Percentiles rank a stretch among this genome's conserved stretches.
Conservation (phyloP, 2,797 vertebrate species). For the Takifugu ocellatus region DNA sequence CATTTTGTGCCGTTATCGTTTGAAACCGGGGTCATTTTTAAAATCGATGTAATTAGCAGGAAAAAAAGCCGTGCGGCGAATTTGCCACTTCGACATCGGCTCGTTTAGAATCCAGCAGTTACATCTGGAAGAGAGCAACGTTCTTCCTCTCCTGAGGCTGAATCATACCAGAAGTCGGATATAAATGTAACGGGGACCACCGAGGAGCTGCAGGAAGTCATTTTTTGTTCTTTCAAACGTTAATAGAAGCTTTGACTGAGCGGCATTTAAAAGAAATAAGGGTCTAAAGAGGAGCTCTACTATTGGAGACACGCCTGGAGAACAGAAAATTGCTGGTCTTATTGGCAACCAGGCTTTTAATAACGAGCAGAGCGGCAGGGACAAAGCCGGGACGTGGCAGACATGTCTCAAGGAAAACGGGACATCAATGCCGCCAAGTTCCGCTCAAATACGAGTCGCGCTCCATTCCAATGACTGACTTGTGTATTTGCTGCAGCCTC, state of each 20-base stretch:
- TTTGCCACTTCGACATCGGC: too few species aligned
- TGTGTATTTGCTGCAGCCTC: slow-evolving; percentile 1
- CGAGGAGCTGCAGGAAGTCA: slow-evolving; percentile 36
- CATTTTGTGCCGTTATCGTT: slow-evolving; percentile 5
- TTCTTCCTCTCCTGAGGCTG: too few species aligned
- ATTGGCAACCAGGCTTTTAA: slow-evolving; percentile 5
- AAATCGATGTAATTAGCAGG: slow-evolving; percentile 31
- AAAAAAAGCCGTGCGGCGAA: slow-evolving; percentile 6
- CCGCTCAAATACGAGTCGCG: slow-evolving; percentile 7
- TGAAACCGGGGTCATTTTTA: slow-evolving; percentile 2
- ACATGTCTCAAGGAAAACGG: slow-evolving; percentile 1
- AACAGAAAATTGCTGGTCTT: background rate
- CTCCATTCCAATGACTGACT: background rate
- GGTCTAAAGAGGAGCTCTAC: slow-evolving; percentile 18
- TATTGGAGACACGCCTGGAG: slow-evolving; percentile 21
- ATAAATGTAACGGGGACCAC: slow-evolving; percentile 59
- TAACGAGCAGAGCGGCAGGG: too few species aligned
- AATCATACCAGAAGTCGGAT: slow-evolving; percentile 28
- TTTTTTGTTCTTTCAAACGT: slow-evolving; percentile 45
- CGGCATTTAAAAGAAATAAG: slow-evolving; percentile 12
- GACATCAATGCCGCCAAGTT: slow-evolving; percentile 1
- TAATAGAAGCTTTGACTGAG: slow-evolving; percentile 5
- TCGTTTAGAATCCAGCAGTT: background rate
- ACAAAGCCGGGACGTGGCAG: slow-evolving; percentile 10
- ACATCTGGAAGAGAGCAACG: too few species aligned